Base-by-base conservation (phyloP, 2,113 vertebrate species). In the Coryphaenoides rupestris region DNA sequence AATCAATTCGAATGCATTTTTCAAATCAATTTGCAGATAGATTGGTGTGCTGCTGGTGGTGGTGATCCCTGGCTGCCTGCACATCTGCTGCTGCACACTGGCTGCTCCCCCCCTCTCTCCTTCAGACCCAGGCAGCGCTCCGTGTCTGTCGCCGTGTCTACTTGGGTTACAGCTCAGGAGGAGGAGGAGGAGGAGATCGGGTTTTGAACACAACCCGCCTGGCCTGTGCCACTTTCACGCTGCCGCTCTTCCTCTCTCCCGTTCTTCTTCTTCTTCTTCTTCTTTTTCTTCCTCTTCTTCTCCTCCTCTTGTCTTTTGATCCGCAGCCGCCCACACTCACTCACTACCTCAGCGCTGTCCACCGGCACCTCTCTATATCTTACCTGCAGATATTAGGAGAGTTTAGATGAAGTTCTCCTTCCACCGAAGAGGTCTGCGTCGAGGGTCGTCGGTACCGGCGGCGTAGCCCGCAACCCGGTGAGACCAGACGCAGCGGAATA, bases 151-250 rank as follows among this genome's bases (percentile, higher is more conserved):
- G 68, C 68, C 67, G 67, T 68, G n/a, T 12, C 55, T 73, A 63
- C n/a, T n/a, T n/a, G 76, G 58, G 13, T 81, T 78, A 68, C 77
- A 2, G 33, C 79, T 72, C 58, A 26, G 23, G 66, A n/a, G n/a
- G n/a, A n/a, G n/a, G n/a, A n/a, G n/a, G n/a, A n/a, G n/a, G n/a
- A n/a, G n/a, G n/a, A 65, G 75, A 77, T 79, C 77, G 23, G 77
- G 68, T 79, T 75, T 45, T 53, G 53, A 53, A 57, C 45, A 12
- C 53, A n/a, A n/a, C n/a, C n/a, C n/a, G n/a, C n/a, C n/a, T n/a
- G n/a, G 24, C 52, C 19, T n/a, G 23, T n/a, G n/a, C n/a, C 60
- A 12, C 6, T 4, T 60, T 56, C 22, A 12, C 63, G 19, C 16
- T 0, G 16, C 33, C n/a, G n/a, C n/a, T n/a, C n/a, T n/a, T n/a